A percentile compares a stretch with the other conserved stretches of the same genome.
These are phyloP conservation scores for Podarcis lilfordi DNA, from an alignment of 2,797 vertebrate species.

Conservation along the genomic window DNA sequence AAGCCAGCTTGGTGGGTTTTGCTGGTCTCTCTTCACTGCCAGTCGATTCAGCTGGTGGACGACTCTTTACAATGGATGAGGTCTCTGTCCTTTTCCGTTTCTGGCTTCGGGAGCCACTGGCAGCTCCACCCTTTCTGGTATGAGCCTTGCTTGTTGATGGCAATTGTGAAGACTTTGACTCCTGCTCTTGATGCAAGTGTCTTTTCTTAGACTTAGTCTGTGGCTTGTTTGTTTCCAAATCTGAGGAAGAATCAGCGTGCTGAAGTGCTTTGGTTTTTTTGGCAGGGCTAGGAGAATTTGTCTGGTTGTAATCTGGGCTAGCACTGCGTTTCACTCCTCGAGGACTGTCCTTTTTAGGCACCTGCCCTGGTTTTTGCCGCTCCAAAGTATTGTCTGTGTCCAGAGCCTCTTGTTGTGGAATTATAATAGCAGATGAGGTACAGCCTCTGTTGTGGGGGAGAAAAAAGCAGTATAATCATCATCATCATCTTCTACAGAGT, in stretches of 20 bases:
- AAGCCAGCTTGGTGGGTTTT: slow-evolving; percentile 99
- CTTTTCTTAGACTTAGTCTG: slow-evolving; percentile 94
- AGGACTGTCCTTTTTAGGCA: slow-evolving; percentile 91
- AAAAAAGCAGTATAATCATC: slow-evolving; percentile 66
- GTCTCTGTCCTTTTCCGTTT: slow-evolving; percentile 97
- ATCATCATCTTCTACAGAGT: neutral
- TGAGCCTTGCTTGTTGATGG: slow-evolving; percentile 90
- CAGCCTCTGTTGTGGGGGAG: slow-evolving; percentile 87
- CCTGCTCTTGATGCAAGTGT: slow-evolving; percentile 88
- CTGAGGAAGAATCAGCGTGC: slow-evolving; percentile 83
- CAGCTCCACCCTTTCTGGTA: slow-evolving; percentile 91
- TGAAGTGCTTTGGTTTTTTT: slow-evolving; percentile 94
- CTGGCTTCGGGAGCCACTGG: slow-evolving; percentile 88
- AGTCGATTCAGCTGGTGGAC: slow-evolving; percentile 89
- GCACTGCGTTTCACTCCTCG: slow-evolving; percentile 94
- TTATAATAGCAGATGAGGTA: slow-evolving; percentile 90
- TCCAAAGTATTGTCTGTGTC: slow-evolving; percentile 92
- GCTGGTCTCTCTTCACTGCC: slow-evolving; percentile 93
- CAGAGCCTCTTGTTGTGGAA: slow-evolving; percentile 90
- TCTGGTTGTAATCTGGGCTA: slow-evolving; percentile 92
- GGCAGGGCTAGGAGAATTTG: slow-evolving; percentile 90
- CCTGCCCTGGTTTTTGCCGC: slow-evolving; percentile 89
- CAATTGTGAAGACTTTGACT: slow-evolving; percentile 80
- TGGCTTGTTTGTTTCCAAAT: slow-evolving; percentile 78
- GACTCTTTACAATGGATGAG: slow-evolving; percentile 89